These are phyloP conservation scores for Eilema depressum DNA, from an alignment of 2,888 invertebrate genomes.

Conservation along the genomic window DNA sequence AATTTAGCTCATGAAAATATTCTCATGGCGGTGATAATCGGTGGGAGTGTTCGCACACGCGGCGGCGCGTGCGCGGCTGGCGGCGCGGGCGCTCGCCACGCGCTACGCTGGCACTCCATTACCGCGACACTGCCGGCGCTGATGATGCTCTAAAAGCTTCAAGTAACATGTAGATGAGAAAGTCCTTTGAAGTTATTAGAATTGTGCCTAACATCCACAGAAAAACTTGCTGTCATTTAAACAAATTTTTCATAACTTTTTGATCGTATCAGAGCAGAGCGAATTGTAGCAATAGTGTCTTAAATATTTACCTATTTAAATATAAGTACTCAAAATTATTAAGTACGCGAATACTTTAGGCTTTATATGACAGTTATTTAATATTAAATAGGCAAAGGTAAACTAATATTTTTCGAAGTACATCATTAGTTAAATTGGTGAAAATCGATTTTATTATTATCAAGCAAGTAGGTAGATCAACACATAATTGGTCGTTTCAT, in stretches of 20 bases:
- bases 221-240: background rate
- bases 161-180: constrained; percentile 43
- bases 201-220: constrained; percentile 26
- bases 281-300: no score
- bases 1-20: constrained; percentile 51
- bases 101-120: constrained; percentile 75
- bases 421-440: no score
- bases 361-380: no score
- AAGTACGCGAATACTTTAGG: no score
- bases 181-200: background rate
- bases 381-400: no score
- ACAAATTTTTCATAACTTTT: background rate
- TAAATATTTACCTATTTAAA: no score
- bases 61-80: constrained; percentile 55
- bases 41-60: constrained; percentile 76
- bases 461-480: no score
- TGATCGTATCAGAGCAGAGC: background rate
- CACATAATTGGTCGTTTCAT: no score
- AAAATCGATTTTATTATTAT: no score
- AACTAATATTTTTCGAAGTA: no score
- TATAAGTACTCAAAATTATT: no score
- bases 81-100: constrained; percentile 58
- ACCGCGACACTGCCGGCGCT: constrained; percentile 71
- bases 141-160: constrained; percentile 62
- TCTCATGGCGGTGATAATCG: constrained; percentile 81